Percentiles rank a stretch among this genome's conserved stretches.
Evolutionary conservation across 2,888 invertebrate species (phyloP).

Genomic region (Hirudinaria manillensis): DNA sequence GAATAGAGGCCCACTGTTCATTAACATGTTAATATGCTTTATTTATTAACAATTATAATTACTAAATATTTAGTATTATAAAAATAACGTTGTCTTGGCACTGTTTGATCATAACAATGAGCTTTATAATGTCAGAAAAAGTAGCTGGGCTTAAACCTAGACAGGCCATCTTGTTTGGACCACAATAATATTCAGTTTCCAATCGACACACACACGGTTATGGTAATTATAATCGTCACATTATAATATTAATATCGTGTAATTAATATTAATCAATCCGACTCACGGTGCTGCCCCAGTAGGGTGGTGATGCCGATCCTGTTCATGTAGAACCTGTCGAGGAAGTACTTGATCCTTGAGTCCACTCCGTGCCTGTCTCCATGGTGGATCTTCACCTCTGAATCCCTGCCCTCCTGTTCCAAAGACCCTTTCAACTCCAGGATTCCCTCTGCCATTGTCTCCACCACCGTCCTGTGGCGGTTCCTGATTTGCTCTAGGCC

Average conservation of each 20-base stretch:
- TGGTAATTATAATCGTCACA: too few relatives aligned
- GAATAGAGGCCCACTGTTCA: conserved; percentile 25
- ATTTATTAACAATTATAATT: not conserved
- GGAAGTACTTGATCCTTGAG: conserved; percentile 93
- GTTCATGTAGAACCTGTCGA: conserved; percentile 97
- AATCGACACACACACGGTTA: too few relatives aligned
- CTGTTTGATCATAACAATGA: too few relatives aligned
- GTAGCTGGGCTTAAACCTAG: too few relatives aligned
- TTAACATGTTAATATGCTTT: not conserved
- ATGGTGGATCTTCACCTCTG: not conserved
- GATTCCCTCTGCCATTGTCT: conserved; percentile 95
- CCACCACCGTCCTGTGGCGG: conserved; percentile 91
- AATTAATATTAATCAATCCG: too few relatives aligned
- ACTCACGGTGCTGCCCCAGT: conserved; percentile 95
- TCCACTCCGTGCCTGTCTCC: conserved; percentile 44
- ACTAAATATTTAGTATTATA: too few relatives aligned
- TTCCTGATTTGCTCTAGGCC: conserved; percentile 82
- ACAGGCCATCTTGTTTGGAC: too few relatives aligned
- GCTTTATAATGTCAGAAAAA: too few relatives aligned
- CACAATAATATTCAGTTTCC: too few relatives aligned
- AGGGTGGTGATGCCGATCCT: conserved; percentile 96
- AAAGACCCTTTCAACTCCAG: conserved; percentile 78
- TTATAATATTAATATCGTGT: too few relatives aligned
- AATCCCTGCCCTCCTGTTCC: conserved; percentile 10
- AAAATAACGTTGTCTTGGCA: too few relatives aligned